Evolutionary conservation across 2,888 invertebrate species (phyloP).

Genomic region (Cheilosia impressa): DNA sequence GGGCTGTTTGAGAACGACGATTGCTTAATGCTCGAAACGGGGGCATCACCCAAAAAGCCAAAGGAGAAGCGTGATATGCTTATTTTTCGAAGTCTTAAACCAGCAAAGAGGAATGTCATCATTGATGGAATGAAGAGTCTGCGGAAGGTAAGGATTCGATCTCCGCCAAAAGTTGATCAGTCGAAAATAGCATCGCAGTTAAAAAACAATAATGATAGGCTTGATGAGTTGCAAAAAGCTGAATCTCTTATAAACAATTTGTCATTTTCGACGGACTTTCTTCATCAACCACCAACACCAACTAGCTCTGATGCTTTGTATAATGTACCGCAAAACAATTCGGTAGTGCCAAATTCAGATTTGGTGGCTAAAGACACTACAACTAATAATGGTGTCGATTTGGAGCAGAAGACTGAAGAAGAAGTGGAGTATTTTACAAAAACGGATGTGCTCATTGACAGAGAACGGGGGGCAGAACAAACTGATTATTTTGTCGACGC

Average conservation of each 20-base stretch:
- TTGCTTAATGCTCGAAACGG: slow-evolving; percentile 33
- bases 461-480: slow-evolving; percentile 77
- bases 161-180: slow-evolving; percentile 78
- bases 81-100: slow-evolving; percentile 81
- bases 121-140: slow-evolving; percentile 82
- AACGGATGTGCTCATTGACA: slow-evolving; percentile 81
- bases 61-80: slow-evolving; percentile 81
- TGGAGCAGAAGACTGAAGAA: slow-evolving; percentile 79
- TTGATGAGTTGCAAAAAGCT: slow-evolving; percentile 79
- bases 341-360: slow-evolving; percentile 71
- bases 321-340: slow-evolving; percentile 82
- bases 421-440: slow-evolving; percentile 83
- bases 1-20: slow-evolving; percentile 75
- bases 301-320: slow-evolving; percentile 78
- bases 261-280: slow-evolving; percentile 82
- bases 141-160: slow-evolving; percentile 79
- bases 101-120: slow-evolving; percentile 77
- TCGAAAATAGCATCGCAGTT: slow-evolving; percentile 42
- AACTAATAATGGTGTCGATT: slow-evolving; percentile 41
- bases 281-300: slow-evolving; percentile 73
- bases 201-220: slow-evolving; percentile 57
- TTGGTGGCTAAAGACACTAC: slow-evolving; percentile 34
- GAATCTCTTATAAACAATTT: slow-evolving; percentile 80
- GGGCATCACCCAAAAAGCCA: slow-evolving; percentile 77
- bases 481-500: slow-evolving; percentile 77